Evolutionary conservation across 2,113 vertebrate species (phyloP).

Genomic region (Anolis carolinensis): DNA sequence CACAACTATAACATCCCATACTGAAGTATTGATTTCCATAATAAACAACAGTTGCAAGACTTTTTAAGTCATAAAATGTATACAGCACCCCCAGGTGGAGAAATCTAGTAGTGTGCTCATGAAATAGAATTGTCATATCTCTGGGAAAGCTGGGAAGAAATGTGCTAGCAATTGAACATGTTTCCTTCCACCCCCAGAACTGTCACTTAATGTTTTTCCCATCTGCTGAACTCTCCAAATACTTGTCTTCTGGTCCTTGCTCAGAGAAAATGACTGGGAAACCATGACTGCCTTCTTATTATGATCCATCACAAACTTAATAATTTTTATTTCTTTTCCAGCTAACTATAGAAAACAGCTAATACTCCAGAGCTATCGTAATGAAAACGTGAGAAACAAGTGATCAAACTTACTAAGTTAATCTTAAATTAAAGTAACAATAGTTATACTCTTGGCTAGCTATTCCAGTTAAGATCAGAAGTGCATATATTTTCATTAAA

Average conservation of each 20-base stretch:
- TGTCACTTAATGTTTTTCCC: no score
- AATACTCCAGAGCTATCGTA: not conserved
- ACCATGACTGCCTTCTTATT: no score
- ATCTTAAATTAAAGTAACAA: not conserved
- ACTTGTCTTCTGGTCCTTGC: no score
- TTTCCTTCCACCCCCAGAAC: not conserved
- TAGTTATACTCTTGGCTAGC: not conserved
- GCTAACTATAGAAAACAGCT: no score
- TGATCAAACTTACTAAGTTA: not conserved
- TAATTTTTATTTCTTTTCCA: no score
- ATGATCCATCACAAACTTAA: no score
- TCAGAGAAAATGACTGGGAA: no score
- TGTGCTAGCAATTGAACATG: not conserved
- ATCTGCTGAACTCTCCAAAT: no score
- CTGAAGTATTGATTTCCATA: not conserved
- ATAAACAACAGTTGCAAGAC: not conserved
- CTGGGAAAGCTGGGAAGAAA: not conserved
- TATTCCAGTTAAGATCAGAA: not conserved
- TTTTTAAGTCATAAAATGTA: not conserved
- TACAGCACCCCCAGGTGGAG: conserved; percentile 63
- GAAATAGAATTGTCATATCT: not conserved
- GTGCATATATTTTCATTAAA: no score
- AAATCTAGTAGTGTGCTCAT: conserved; percentile 3
- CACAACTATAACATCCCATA: no score
- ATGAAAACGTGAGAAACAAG: not conserved